Percentiles rank a stretch among this genome's conserved stretches.
Evolutionary conservation across 2,888 invertebrate species (phyloP).

Genomic region (Miltochrista miniata): DNA sequence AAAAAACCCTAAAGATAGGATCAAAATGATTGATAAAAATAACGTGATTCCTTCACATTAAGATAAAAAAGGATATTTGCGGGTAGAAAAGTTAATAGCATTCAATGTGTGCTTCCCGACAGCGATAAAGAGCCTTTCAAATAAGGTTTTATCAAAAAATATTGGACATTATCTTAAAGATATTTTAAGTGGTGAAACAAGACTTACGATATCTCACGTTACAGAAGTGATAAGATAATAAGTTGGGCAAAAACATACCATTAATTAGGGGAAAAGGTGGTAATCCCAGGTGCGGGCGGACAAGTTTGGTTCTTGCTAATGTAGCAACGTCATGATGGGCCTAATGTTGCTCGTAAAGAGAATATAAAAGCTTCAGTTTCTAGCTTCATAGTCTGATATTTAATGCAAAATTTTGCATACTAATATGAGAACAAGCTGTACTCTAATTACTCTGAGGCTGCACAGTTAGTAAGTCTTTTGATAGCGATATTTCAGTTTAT

Average conservation of each 20-base stretch:
- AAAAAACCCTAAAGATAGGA: background rate
- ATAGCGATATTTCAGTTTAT: too few species aligned
- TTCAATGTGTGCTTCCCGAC: constrained; percentile 27
- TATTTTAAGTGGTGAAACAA: constrained; percentile 39
- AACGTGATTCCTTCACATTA: background rate
- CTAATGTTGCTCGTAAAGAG: constrained; percentile 25
- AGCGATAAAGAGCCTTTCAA: constrained; percentile 14
- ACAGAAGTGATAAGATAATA: constrained; percentile 40
- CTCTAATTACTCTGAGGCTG: too few species aligned
- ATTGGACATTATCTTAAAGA: constrained; percentile 25
- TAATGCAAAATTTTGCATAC: background rate
- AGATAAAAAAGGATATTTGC: constrained; percentile 23
- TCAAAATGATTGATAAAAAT: background rate
- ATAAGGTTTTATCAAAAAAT: constrained; percentile 14
- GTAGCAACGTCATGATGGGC: constrained; percentile 35
- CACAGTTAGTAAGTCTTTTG: too few species aligned
- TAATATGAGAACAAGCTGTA: too few species aligned
- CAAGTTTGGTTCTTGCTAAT: constrained; percentile 25
- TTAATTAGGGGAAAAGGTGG: constrained; percentile 35
- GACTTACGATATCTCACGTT: constrained; percentile 32
- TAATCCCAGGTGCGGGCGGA: constrained; percentile 30
- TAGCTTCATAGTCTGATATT: constrained; percentile 2
- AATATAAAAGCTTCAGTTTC: constrained; percentile 23
- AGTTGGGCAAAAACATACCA: constrained; percentile 29
- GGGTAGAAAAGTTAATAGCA: constrained; percentile 17